Conservation (phyloP, 2,888 invertebrate genomes). For the Cerceris rybyensis region DNA sequence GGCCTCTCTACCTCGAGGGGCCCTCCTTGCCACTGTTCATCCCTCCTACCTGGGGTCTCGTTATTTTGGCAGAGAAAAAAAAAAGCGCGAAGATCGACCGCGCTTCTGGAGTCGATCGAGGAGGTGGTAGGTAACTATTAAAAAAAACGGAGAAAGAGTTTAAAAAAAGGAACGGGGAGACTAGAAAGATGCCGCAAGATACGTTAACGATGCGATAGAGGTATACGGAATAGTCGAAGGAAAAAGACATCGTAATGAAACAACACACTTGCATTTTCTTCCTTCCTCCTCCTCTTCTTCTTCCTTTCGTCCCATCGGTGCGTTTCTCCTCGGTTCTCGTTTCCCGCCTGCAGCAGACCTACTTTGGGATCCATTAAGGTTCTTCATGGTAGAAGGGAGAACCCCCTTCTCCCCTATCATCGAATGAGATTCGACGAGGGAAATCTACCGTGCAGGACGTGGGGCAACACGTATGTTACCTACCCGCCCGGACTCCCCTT, state of each 20-base stretch:
- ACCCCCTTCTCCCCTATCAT: slow-evolving; percentile 14
- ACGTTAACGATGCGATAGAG: not conserved
- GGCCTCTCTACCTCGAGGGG: slow-evolving; percentile 27
- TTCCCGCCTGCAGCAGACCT: slow-evolving; percentile 68
- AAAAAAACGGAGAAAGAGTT: not conserved
- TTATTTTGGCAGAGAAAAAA: slow-evolving; percentile 66
- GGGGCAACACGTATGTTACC: slow-evolving; percentile 23
- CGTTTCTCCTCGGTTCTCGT: slow-evolving; percentile 15
- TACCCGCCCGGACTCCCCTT: slow-evolving; percentile 35
- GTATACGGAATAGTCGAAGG: not conserved
- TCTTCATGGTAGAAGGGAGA: slow-evolving; percentile 44
- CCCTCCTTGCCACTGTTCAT: slow-evolving; percentile 51
- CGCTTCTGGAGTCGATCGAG: not conserved
- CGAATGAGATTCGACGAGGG: slow-evolving; percentile 53
- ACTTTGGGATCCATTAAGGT: slow-evolving; percentile 75
- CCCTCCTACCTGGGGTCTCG: slow-evolving; percentile 54
- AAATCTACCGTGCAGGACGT: slow-evolving; percentile 42
- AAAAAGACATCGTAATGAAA: not conserved
- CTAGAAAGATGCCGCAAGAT: not conserved
- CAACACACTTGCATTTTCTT: slow-evolving; percentile 54
- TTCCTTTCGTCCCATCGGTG: not conserved
- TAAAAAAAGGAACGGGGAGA: not conserved
- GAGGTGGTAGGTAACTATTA: not conserved
- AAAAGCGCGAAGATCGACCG: not conserved
- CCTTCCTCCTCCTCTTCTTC: slow-evolving; percentile 41